These are phyloP conservation scores for Harmothoe impar DNA, from an alignment of 2,888 invertebrate species.

Conservation along the genomic window DNA sequence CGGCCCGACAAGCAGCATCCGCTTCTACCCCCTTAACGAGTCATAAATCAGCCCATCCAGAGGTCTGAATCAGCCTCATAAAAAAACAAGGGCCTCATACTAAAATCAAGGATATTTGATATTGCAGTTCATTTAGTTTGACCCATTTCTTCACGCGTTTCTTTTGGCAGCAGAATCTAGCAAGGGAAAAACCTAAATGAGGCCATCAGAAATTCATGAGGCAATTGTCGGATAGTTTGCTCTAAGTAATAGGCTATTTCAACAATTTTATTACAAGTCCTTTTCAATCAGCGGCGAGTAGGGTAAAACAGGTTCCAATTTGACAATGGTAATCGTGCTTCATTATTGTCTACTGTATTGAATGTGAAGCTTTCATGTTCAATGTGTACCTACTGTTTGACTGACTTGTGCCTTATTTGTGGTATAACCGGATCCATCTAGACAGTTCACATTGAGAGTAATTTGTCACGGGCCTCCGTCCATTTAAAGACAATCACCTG, in stretches of 20 bases:
- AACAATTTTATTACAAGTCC: conserved; percentile 3
- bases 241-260: conserved; percentile 10
- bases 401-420: no score
- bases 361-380: no score
- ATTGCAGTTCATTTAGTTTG: neutral
- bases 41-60: conserved; percentile 5
- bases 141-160: neutral
- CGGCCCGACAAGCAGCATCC: neutral
- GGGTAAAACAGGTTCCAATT: no score
- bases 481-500: no score
- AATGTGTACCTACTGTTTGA: no score
- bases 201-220: neutral
- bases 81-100: neutral
- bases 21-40: neutral
- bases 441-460: no score
- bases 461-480: no score
- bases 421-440: no score
- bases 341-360: no score
- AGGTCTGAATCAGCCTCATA: conserved; percentile 13
- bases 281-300: neutral
- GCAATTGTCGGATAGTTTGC: conserved; percentile 21
- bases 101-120: conserved; percentile 21
- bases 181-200: neutral
- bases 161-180: neutral
- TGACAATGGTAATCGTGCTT: no score